Base-by-base conservation (phyloP, 2,888 invertebrate genomes). In the Idaea aversata region DNA sequence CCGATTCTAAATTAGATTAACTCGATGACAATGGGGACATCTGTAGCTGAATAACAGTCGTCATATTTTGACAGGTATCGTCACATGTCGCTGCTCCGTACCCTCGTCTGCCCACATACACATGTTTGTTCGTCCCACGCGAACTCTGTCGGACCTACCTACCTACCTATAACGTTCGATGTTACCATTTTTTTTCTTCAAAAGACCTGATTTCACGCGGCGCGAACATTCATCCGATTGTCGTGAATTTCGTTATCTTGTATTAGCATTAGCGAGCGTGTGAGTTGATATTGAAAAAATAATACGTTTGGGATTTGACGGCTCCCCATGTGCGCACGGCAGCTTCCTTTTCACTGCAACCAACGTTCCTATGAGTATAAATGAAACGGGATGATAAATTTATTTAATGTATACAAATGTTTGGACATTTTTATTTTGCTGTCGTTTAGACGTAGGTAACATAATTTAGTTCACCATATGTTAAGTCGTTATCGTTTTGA, bases 391-490 rank as follows among this genome's bases (percentile, higher is more conserved):
- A 92, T 92, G 91, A 92, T 93, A 93, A 92, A 93, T 93, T 92
- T 91, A 88, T 92, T 90, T 91, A 90, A 92, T 91, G 91, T 91
- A 91, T 92, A 93, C 92, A 92, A 93, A 93, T 93, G 91, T 92
- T 93, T 93, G 90, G 92, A 93, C 92, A 92, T 91, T 92, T 93
- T 92, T 92, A 93, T 91, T 92, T 91, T 84, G 87, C 87, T 90
- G 91, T 88, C 91, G 88, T 86, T 91, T 90, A 90, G 83, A 86
- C 85, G 88, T 90, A 90, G 90, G 90, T 90, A 89, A 90, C 90
- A 90, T 92, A 90, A 92, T 92, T 92, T 90, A 91, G 91, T 87
- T 88, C 86, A 85, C 92, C 92, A 93, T 93, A 85, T 93, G 92
- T 91, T 90, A 83, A 84, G 86, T 85, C 86, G 87, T 86, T 88